Percentiles rank a stretch among this genome's conserved stretches.
Evolutionary conservation across 2,113 vertebrate genomes (phyloP).

Genomic region (Hippocampus mohnikei): DNA sequence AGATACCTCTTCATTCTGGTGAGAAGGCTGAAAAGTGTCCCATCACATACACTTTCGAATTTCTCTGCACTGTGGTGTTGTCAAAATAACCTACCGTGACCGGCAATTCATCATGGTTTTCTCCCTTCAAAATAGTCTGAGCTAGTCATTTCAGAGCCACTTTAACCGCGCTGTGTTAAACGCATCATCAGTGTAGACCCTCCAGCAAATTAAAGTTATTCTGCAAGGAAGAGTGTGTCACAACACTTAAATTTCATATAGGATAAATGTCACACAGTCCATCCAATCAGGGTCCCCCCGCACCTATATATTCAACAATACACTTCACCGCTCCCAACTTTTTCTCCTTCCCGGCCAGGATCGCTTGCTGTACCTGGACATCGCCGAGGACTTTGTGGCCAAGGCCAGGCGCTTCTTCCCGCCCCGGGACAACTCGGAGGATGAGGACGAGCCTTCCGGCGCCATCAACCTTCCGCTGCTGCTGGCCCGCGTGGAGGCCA

Average conservation of each 20-base stretch:
- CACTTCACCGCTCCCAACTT: too few relatives aligned
- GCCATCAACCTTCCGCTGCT: conserved; percentile 68
- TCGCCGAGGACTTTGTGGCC: conserved; percentile 76
- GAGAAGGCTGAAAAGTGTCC: conserved; percentile 23
- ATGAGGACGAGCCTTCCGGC: conserved; percentile 48
- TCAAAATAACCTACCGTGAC: not conserved
- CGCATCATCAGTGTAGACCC: too few relatives aligned
- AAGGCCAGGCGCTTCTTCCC: conserved; percentile 79
- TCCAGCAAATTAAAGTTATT: too few relatives aligned
- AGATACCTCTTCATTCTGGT: conserved; percentile 84
- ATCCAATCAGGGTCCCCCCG: too few relatives aligned
- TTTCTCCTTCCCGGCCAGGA: conserved; percentile 64
- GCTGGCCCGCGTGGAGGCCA: conserved; percentile 65
- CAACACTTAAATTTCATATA: too few relatives aligned
- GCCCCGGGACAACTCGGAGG: conserved; percentile 65
- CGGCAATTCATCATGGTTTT: too few relatives aligned
- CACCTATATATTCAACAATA: too few relatives aligned
- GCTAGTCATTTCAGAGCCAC: too few relatives aligned
- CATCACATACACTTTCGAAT: not conserved
- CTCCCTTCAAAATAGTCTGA: too few relatives aligned
- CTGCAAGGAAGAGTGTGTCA: too few relatives aligned
- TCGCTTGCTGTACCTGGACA: conserved; percentile 77
- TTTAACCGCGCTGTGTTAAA: too few relatives aligned
- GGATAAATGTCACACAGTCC: too few relatives aligned
- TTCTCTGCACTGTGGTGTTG: not conserved